phyloP scores from a whole-genome alignment of 2,888 invertebrate genomes.

The Sphaeridia pumilis region DNA sequence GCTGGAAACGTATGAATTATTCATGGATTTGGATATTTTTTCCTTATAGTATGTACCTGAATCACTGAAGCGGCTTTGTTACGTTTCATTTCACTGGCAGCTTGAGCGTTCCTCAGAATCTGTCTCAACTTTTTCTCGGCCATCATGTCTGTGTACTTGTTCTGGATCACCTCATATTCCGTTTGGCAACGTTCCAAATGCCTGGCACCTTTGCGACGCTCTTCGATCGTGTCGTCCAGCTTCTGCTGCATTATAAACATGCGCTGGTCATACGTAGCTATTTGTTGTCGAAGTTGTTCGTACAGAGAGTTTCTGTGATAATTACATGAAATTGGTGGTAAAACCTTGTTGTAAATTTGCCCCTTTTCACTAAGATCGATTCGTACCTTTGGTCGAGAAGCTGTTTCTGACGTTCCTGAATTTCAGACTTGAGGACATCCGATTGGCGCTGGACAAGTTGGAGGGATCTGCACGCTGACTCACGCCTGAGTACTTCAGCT shows the following conservation, averaged over 20 bases:
- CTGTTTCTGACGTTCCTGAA: neutral
- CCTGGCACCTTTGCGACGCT: constrained; percentile 5
- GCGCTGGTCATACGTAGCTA: constrained; percentile 20
- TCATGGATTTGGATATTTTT: neutral
- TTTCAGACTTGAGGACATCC: neutral
- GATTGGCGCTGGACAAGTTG: too few relatives aligned
- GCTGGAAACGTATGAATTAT: neutral
- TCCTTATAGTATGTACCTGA: constrained; percentile 20
- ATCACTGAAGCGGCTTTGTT: constrained; percentile 30
- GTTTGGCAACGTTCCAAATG: constrained; percentile 15
- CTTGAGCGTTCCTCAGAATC: constrained; percentile 22
- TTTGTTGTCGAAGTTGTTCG: constrained; percentile 2
- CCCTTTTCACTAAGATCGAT: too few relatives aligned
- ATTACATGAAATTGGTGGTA: neutral
- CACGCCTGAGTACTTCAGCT: neutral
- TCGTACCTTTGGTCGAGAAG: neutral
- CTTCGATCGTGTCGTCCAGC: constrained; percentile 19
- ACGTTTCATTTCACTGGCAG: constrained; percentile 25
- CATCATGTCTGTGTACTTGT: constrained; percentile 28
- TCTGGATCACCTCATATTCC: constrained; percentile 21
- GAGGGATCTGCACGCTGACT: too few relatives aligned
- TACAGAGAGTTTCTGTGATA: constrained; percentile 1
- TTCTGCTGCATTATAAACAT: constrained; percentile 20
- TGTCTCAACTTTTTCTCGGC: constrained; percentile 22
- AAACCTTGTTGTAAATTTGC: too few relatives aligned